Base-by-base conservation (phyloP, 2,797 vertebrate genomes). In the Vireo griseus region DNA sequence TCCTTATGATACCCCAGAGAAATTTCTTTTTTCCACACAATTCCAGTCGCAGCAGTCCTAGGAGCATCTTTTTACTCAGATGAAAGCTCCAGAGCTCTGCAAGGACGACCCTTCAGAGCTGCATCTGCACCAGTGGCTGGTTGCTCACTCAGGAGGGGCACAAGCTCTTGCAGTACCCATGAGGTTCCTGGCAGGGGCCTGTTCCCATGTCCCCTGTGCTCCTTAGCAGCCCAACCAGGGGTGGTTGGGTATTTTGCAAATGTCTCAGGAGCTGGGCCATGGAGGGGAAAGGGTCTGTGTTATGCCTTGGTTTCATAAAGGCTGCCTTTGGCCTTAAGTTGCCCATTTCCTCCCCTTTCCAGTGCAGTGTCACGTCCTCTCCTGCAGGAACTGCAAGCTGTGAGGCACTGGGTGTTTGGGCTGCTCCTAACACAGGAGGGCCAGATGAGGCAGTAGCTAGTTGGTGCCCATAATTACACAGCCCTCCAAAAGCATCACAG, bases 311-410 rank as follows among this genome's bases (percentile, higher is more conserved):
- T 33, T 44, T 33, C 2, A 2, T 19, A 74, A n/a, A 58, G 80
- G 45, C 20, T 58, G 31, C 16, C 16, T 40, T 73, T 62, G 44
- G 15, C 22, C 16, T 33, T 42, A 29, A 18, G 6, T 45, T 35
- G 12, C 7, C 13, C 5, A 0, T 54, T 55, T 51, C 37, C 7
- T 68, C 24, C 18, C 12, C 13, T 76, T 58, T 15, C 31, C 28
- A 35, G 37, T 0, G 0, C 16, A 82, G 29, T 25, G 24, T 2
- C 0, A 0, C 0, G 9, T 50, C 45, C 16, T 40, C 21, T 54
- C n/a, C 21, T 31, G n/a, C 44, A 72, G 40, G 22, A 47, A 33
- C 11, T 29, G 55, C n/a, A 28, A 75, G 24, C 47, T 1, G 0
- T 10, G 33, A 52, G 63, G 28, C 14, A 16, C 6, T 1, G 7